Evolutionary conservation across 2,888 invertebrate genomes (phyloP).

Genomic region (Caenorhabditis zanzibari): DNA sequence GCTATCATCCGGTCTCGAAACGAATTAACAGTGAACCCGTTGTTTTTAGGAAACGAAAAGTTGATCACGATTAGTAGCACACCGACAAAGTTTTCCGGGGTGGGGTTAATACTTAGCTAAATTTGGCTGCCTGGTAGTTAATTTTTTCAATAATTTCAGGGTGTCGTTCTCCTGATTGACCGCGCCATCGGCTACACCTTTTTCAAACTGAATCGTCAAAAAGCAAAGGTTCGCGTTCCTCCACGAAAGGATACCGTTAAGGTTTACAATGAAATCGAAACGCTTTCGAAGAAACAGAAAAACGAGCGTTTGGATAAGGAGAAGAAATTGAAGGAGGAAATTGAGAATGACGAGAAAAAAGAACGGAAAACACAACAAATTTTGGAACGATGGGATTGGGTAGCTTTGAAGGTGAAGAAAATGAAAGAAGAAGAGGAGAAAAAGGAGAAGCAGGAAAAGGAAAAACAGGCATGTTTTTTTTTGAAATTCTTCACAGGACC

Average conservation of each 20-base stretch:
- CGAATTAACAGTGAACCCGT: slow-evolving; percentile 32
- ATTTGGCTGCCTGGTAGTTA: no score
- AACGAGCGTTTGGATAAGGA: background rate
- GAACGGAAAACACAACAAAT: background rate
- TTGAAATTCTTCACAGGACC: no score
- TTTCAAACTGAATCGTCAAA: slow-evolving; percentile 29
- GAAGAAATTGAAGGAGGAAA: background rate
- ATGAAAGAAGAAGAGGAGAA: background rate
- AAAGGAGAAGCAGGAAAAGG: background rate
- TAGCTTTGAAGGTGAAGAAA: background rate
- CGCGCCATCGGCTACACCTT: slow-evolving; percentile 20
- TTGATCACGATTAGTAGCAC: slow-evolving; percentile 36
- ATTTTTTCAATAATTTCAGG: slow-evolving; percentile 11
- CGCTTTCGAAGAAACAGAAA: background rate
- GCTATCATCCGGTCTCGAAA: slow-evolving; percentile 37
- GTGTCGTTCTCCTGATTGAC: slow-evolving; percentile 33
- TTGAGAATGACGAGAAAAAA: background rate
- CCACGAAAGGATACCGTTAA: background rate
- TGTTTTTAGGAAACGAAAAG: slow-evolving; percentile 24
- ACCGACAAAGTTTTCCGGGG: slow-evolving; percentile 18
- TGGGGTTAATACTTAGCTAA: background rate
- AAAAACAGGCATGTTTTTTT: background rate
- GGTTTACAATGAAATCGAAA: background rate
- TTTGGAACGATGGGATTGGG: background rate
- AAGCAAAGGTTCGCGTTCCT: background rate